Evolutionary conservation across 2,888 invertebrate genomes (phyloP).

Genomic region (Tolmerus cingulatus): DNA sequence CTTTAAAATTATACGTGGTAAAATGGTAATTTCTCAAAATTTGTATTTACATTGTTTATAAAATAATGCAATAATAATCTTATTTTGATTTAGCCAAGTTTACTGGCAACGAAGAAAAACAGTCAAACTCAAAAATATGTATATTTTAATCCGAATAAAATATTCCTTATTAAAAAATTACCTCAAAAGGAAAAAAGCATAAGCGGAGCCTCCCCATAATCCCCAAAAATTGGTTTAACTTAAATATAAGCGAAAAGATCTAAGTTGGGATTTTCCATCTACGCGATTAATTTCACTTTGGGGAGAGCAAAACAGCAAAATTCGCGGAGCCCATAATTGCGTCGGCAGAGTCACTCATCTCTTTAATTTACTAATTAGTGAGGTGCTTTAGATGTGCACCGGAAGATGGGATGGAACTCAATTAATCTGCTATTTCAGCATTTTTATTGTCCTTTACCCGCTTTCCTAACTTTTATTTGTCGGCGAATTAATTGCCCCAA

Average conservation of each 20-base stretch:
- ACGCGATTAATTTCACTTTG: background rate
- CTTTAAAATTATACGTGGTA: no score
- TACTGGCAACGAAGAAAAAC: no score
- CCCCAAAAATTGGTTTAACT: background rate
- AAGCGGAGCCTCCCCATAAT: background rate
- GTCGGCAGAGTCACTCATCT: conserved; percentile 25
- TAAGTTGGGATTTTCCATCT: background rate
- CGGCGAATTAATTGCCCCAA: conserved; percentile 26
- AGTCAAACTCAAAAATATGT: no score
- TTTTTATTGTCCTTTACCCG: conserved; percentile 18
- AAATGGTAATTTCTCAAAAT: no score
- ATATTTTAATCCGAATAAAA: no score
- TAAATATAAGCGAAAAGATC: background rate
- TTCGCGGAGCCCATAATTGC: background rate
- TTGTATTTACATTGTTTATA: no score
- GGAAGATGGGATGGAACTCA: conserved; percentile 6
- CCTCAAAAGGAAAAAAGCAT: no score
- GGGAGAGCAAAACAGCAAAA: background rate
- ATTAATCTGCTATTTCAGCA: conserved; percentile 17
- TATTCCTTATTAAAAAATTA: no score
- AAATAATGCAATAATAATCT: no score
- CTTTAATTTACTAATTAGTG: conserved; percentile 34
- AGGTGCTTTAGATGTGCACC: conserved; percentile 26
- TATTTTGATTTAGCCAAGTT: no score
- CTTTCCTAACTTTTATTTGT: conserved; percentile 9